phyloP scores from a whole-genome alignment of 2,888 invertebrate species.

The Empis stercorea region DNA sequence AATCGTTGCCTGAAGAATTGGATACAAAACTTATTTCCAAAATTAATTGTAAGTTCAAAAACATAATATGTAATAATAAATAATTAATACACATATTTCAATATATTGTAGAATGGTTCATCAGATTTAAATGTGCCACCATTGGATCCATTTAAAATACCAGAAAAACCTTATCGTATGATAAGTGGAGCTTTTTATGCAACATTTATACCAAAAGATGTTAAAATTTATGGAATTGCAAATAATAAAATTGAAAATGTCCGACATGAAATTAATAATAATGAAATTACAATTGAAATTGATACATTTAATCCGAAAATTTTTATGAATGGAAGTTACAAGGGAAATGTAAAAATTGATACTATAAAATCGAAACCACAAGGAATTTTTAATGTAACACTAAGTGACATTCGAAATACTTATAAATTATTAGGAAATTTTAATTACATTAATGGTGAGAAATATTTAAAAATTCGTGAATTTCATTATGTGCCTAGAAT shows the following conservation, averaged over 20 bases:
- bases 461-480: conserved; percentile 39
- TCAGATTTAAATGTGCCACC: conserved; percentile 28
- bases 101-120: conserved; percentile 24
- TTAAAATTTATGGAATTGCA: conserved; percentile 39
- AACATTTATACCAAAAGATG: conserved; percentile 32
- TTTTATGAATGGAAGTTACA: conserved; percentile 40
- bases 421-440: conserved; percentile 42
- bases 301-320: conserved; percentile 42
- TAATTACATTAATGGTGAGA: conserved; percentile 36
- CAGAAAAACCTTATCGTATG: conserved; percentile 7
- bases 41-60: conserved; percentile 20
- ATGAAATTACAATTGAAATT: conserved; percentile 42
- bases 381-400: conserved; percentile 39
- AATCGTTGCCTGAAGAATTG: conserved; percentile 46
- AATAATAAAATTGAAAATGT: conserved; percentile 39
- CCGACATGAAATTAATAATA: conserved; percentile 37
- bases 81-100: not conserved
- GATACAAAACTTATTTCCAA: conserved; percentile 38
- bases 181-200: conserved; percentile 11
- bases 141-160: conserved; percentile 26
- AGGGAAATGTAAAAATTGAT: conserved; percentile 43
- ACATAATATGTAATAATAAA: no score
- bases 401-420: conserved; percentile 43
- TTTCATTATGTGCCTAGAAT: conserved; percentile 47
- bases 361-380: conserved; percentile 41